Evolutionary conservation across 1,140 invertebrate genomes (phyloP).

Genomic region (Neodiprion pinetum): DNA sequence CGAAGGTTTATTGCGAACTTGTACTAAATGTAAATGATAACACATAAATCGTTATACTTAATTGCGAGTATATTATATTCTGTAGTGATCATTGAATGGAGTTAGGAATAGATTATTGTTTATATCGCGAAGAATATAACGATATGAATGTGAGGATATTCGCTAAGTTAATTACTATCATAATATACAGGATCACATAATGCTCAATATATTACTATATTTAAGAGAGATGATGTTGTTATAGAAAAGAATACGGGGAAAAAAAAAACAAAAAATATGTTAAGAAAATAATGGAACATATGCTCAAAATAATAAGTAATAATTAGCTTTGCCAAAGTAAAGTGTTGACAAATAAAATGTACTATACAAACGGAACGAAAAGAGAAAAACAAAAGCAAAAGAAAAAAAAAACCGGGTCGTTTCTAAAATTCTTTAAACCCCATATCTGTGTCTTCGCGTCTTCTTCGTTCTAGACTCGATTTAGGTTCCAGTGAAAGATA

Average conservation of each 20-base stretch:
- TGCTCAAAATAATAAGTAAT: slow-evolving; percentile 51
- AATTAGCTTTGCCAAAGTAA: slow-evolving; percentile 49
- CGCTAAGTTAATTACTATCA: slow-evolving; percentile 32
- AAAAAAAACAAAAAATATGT: slow-evolving; percentile 41
- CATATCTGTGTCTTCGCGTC: background rate
- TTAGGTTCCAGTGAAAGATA: background rate
- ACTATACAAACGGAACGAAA: slow-evolving; percentile 4
- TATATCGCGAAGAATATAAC: slow-evolving; percentile 4
- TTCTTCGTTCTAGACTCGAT: background rate
- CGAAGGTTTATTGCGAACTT: slow-evolving; percentile 30
- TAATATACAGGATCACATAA: slow-evolving; percentile 37
- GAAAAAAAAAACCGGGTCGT: too few species aligned
- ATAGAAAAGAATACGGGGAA: slow-evolving; percentile 52
- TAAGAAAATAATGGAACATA: slow-evolving; percentile 21
- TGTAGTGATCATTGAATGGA: slow-evolving; percentile 30
- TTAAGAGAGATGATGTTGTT: slow-evolving; percentile 54
- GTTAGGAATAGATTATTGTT: slow-evolving; percentile 8
- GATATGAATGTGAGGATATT: slow-evolving; percentile 18
- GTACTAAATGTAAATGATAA: slow-evolving; percentile 29
- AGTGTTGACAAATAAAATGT: slow-evolving; percentile 56
- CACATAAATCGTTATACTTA: slow-evolving; percentile 29
- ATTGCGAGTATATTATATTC: slow-evolving; percentile 24
- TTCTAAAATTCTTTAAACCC: too few species aligned
- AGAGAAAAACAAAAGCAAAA: too few species aligned
- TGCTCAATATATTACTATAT: slow-evolving; percentile 56